Evolutionary conservation across 2,797 vertebrate genomes (phyloP).

Genomic region (Phrynocephalus guinanensis): DNA sequence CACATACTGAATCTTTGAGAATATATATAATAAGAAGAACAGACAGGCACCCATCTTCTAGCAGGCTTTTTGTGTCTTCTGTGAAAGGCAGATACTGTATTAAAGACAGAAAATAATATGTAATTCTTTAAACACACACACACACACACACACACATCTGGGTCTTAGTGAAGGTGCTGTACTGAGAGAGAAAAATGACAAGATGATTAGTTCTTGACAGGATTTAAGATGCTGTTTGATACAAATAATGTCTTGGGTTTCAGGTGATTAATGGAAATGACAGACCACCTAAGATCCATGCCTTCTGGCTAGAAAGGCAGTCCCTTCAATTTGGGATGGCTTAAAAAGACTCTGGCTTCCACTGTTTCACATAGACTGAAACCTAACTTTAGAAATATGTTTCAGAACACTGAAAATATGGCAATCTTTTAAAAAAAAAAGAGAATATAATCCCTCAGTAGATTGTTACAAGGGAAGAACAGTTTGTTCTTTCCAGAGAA

Average conservation of each 20-base stretch:
- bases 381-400: neutral
- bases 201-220: neutral
- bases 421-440: neutral
- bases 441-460: no score
- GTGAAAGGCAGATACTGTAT: neutral
- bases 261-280: neutral
- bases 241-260: neutral
- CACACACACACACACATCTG: no score
- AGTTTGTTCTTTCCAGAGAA: neutral
- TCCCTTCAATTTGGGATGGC: neutral
- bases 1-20: neutral
- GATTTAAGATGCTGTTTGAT: neutral
- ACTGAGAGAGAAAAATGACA: neutral
- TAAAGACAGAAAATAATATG: neutral
- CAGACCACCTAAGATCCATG: neutral
- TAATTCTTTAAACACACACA: no score
- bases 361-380: neutral
- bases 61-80: neutral
- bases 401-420: neutral
- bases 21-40: neutral
- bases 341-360: neutral
- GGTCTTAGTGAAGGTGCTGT: neutral
- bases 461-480: neutral
- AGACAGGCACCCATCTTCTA: neutral
- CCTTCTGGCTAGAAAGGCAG: constrained; percentile 4